Percentiles rank a stretch among this genome's conserved stretches.
These are phyloP conservation scores for Pangasius larnaudii DNA, from an alignment of 2,797 vertebrate genomes.

Conservation along the genomic window DNA sequence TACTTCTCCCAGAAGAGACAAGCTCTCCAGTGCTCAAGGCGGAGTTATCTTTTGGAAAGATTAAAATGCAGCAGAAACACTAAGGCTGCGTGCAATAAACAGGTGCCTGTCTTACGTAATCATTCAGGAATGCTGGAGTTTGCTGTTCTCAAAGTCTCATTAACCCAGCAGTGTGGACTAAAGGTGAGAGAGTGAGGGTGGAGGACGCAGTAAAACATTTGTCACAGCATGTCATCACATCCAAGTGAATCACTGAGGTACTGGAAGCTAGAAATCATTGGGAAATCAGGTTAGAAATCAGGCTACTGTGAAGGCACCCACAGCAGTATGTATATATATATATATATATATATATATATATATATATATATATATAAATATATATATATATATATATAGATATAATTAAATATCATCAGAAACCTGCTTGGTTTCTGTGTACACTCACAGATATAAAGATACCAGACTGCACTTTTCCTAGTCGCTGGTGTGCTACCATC, in stretches of 20 bases:
- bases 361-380: too few species aligned
- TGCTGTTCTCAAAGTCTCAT: slow-evolving; percentile 32
- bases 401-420: slow-evolving; percentile 56
- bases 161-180: slow-evolving; percentile 34
- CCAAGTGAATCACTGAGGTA: slow-evolving; percentile 60
- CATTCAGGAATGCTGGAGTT: slow-evolving; percentile 37
- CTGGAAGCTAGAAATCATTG: slow-evolving; percentile 62
- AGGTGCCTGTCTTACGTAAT: slow-evolving; percentile 44
- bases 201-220: slow-evolving; percentile 34
- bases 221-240: slow-evolving; percentile 52
- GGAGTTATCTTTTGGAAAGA: background rate
- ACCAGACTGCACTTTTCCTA: background rate
- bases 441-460: background rate
- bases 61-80: background rate
- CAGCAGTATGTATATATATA: background rate
- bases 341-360: too few species aligned
- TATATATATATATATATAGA: too few species aligned
- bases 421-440: background rate
- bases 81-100: slow-evolving; percentile 10
- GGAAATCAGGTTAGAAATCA: slow-evolving; percentile 1
- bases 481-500: background rate
- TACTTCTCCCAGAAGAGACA: slow-evolving; percentile 6
- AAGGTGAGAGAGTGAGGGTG: slow-evolving; percentile 47
- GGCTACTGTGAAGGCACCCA: slow-evolving; percentile 57
- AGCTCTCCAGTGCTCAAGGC: background rate